Conservation (phyloP, 2,888 invertebrate species). For the Cantharis flavilabris region DNA sequence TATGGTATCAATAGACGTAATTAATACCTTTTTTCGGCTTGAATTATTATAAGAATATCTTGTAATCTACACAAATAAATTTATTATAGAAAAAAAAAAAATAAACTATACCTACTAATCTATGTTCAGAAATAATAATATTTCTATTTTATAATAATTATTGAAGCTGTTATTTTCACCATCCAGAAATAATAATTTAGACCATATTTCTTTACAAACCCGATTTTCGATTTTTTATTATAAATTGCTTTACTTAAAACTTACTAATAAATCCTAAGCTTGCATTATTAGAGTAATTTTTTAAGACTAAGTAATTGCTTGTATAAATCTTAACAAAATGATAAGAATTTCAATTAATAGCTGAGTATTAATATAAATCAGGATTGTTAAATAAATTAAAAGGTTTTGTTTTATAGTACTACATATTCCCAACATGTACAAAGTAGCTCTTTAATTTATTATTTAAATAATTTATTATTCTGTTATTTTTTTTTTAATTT, state of each 20-base stretch:
- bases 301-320: neutral
- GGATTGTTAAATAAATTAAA: neutral
- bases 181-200: neutral
- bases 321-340: neutral
- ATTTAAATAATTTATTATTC: neutral
- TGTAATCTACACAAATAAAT: no score
- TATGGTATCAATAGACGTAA: no score
- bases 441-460: neutral
- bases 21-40: no score
- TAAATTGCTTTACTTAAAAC: neutral
- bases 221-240: neutral
- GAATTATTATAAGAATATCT: no score
- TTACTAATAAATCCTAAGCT: neutral
- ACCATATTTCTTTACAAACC: neutral
- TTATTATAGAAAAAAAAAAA: no score
- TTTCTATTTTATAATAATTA: no score
- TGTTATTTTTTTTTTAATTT: no score
- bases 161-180: neutral
- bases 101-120: no score
- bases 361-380: neutral
- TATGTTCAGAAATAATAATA: no score
- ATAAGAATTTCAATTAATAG: neutral
- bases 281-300: neutral
- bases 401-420: neutral
- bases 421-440: neutral